phyloP scores from a whole-genome alignment of 2,113 vertebrate species.

The Romanogobio albipinnatus region DNA sequence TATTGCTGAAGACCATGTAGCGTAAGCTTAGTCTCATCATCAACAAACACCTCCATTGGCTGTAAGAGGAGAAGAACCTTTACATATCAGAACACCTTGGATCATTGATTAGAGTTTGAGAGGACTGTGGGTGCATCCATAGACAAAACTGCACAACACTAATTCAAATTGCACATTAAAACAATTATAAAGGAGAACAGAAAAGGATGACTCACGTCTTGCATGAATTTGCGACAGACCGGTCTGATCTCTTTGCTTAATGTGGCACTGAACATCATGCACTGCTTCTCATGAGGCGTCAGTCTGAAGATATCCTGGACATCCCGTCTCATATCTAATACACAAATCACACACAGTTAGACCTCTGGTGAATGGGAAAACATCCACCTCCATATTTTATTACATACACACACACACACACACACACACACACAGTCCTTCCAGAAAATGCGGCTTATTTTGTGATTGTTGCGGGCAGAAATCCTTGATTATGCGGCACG shows the following conservation, averaged over 20 bases:
- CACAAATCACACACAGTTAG: not conserved
- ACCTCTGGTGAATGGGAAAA: not conserved
- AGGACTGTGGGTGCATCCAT: not conserved
- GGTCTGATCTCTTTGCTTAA: slow-evolving; percentile 88
- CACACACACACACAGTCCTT: no score
- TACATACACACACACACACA: no score
- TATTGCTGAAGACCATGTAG: slow-evolving; percentile 89
- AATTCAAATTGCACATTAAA: not conserved
- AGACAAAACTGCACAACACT: not conserved
- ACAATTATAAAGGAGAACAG: not conserved
- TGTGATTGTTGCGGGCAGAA: no score
- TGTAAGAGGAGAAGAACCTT: slow-evolving; percentile 52
- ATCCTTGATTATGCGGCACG: no score
- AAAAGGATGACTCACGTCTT: slow-evolving; percentile 81
- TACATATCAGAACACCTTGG: not conserved
- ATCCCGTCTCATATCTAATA: slow-evolving; percentile 85
- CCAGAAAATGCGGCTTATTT: no score
- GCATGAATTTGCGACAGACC: slow-evolving; percentile 91
- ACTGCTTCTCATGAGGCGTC: slow-evolving; percentile 89
- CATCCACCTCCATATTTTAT: not conserved
- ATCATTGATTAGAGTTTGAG: no score
- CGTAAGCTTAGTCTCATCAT: slow-evolving; percentile 88
- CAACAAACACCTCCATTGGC: slow-evolving; percentile 92
- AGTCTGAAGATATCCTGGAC: slow-evolving; percentile 89
- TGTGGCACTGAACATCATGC: slow-evolving; percentile 92